phyloP scores from a whole-genome alignment of 1,140 invertebrate species.

The Aphelinus atriplicis region DNA sequence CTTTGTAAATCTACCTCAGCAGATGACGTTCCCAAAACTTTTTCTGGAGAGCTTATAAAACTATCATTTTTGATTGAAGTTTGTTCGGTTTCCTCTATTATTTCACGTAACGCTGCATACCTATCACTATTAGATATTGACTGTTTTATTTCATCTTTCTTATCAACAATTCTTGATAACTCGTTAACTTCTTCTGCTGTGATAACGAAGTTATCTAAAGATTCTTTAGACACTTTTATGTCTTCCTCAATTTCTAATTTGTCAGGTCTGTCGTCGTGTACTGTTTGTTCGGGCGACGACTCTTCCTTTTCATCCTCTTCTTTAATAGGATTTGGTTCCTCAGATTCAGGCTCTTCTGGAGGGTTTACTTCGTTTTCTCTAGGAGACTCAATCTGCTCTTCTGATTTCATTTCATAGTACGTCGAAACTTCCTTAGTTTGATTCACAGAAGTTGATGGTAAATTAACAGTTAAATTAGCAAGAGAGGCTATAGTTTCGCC shows the following conservation, averaged over 20 bases:
- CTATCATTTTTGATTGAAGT: slow-evolving; percentile 43
- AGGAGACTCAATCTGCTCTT: slow-evolving; percentile 26
- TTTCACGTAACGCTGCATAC: slow-evolving; percentile 60
- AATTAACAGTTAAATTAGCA: slow-evolving; percentile 54
- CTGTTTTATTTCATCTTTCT: slow-evolving; percentile 51
- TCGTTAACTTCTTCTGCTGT: slow-evolving; percentile 47
- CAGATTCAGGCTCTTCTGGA: slow-evolving; percentile 33
- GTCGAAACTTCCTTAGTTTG: slow-evolving; percentile 33
- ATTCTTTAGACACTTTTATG: slow-evolving; percentile 38
- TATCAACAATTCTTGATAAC: slow-evolving; percentile 43
- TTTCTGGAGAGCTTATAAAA: slow-evolving; percentile 40
- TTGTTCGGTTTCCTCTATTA: slow-evolving; percentile 56
- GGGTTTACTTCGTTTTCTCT: slow-evolving; percentile 14
- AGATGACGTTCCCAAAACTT: slow-evolving; percentile 38
- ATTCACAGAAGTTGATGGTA: slow-evolving; percentile 48
- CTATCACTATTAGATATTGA: slow-evolving; percentile 57
- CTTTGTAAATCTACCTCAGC: slow-evolving; percentile 58
- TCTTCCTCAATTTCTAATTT: slow-evolving; percentile 38
- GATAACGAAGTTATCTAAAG: slow-evolving; percentile 28
- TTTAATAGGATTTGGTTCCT: slow-evolving; percentile 26
- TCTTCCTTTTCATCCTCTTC: slow-evolving; percentile 22
- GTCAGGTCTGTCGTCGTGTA: slow-evolving; percentile 28
- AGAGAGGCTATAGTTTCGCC: slow-evolving; percentile 49
- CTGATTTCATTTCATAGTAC: slow-evolving; percentile 41
- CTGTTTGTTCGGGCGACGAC: background rate